These are phyloP conservation scores for Allygus modestus DNA, from an alignment of 2,888 invertebrate genomes.

Conservation along the genomic window DNA sequence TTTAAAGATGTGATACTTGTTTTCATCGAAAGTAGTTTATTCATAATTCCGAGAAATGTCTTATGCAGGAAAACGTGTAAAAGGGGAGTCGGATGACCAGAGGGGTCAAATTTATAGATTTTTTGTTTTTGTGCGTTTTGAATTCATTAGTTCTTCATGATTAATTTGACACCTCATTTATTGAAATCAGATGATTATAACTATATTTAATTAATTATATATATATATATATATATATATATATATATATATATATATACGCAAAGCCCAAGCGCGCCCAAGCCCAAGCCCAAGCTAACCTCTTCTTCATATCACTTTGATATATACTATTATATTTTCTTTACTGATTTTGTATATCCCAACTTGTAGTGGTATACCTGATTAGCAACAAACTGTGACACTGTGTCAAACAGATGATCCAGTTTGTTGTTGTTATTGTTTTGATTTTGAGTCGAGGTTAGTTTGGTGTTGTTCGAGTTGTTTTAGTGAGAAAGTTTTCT, in stretches of 20 bases:
- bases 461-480: not conserved
- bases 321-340: not conserved
- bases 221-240: too few relatives aligned
- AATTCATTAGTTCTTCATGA: slow-evolving; percentile 25
- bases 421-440: slow-evolving; percentile 3
- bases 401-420: not conserved
- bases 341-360: not conserved
- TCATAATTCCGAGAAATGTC: too few relatives aligned
- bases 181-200: slow-evolving; percentile 44
- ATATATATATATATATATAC: not conserved
- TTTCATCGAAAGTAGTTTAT: too few relatives aligned
- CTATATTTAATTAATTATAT: slow-evolving; percentile 13
- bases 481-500: not conserved
- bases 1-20: too few relatives aligned
- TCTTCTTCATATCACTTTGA: not conserved
- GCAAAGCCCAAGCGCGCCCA: not conserved
- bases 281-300: not conserved
- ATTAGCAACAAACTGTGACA: not conserved
- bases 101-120: not conserved
- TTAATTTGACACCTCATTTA: too few relatives aligned
- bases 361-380: not conserved
- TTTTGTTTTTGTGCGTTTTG: slow-evolving; percentile 13
- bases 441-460: not conserved
- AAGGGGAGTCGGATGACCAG: slow-evolving; percentile 46
- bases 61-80: too few relatives aligned